These are phyloP conservation scores for Zootoca vivipara DNA, from an alignment of 2,113 vertebrate genomes.

Conservation along the genomic window DNA sequence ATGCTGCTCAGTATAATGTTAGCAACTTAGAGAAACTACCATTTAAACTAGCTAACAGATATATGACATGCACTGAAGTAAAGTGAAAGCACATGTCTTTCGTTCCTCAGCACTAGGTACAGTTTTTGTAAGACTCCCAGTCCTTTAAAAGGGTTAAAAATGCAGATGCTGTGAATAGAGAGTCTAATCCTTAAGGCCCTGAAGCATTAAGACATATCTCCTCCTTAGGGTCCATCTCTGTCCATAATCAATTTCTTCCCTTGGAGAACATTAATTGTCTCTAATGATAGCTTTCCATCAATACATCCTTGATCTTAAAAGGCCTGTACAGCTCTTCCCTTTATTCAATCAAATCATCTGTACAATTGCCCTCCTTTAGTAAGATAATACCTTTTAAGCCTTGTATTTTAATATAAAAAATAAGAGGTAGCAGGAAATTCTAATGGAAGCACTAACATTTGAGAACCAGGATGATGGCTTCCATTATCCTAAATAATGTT, in stretches of 20 bases:
- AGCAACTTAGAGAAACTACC: not conserved
- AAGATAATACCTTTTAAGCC: constrained; percentile 91
- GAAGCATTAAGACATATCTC: constrained; percentile 83
- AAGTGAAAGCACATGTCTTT: not conserved
- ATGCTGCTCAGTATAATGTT: not conserved
- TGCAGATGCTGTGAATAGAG: constrained; percentile 78
- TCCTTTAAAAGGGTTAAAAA: constrained; percentile 78
- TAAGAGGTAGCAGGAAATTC: constrained; percentile 89
- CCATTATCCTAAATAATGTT: constrained; percentile 89
- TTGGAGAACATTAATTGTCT: constrained; percentile 92
- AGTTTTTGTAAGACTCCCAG: constrained; percentile 44
- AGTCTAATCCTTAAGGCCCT: constrained; percentile 81
- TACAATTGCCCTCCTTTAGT: constrained; percentile 87
- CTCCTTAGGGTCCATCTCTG: constrained; percentile 87
- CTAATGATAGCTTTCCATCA: constrained; percentile 97
- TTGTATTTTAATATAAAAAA: constrained; percentile 96
- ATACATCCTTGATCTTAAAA: constrained; percentile 93
- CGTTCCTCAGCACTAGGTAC: not conserved
- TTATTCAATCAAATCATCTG: constrained; percentile 95
- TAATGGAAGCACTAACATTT: constrained; percentile 86
- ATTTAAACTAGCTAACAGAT: not conserved
- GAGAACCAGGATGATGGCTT: constrained; percentile 83
- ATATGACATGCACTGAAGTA: not conserved
- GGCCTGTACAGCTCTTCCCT: constrained; percentile 83
- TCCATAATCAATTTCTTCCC: constrained; percentile 92